Conservation (phyloP, 2,888 invertebrate species). For the Pseudococcus viburni region DNA sequence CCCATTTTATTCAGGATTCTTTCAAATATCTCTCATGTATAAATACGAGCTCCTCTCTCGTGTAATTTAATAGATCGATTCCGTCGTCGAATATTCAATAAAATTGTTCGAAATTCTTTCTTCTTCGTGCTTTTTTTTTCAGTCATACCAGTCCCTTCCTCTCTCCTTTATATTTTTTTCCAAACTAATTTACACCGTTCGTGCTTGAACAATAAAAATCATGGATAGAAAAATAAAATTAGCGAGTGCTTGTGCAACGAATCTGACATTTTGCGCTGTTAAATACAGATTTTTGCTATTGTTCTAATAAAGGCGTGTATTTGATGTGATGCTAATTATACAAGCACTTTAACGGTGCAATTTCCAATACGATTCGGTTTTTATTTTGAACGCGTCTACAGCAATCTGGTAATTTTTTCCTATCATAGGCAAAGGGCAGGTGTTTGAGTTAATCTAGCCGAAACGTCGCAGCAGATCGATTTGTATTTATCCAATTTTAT, state of each 20-base stretch:
- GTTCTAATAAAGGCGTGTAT: slow-evolving; percentile 25
- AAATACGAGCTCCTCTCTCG: neutral
- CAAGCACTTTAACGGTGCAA: neutral
- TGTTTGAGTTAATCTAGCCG: too few species aligned
- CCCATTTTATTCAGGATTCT: neutral
- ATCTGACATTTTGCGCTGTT: slow-evolving; percentile 27
- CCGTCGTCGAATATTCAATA: neutral
- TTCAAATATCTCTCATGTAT: neutral
- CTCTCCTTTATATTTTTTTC: neutral
- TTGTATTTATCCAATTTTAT: too few species aligned
- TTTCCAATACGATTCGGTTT: neutral
- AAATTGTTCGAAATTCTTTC: neutral
- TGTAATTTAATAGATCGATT: slow-evolving; percentile 36
- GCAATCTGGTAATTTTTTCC: neutral
- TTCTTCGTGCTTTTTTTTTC: neutral
- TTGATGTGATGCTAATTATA: slow-evolving; percentile 13
- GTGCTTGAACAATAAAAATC: neutral
- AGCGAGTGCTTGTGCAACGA: slow-evolving; percentile 21
- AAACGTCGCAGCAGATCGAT: too few species aligned
- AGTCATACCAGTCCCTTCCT: neutral
- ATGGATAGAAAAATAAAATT: neutral
- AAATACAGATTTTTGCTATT: slow-evolving; percentile 43
- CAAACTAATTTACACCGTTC: slow-evolving; percentile 29
- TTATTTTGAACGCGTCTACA: neutral
- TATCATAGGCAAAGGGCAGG: too few species aligned